Evolutionary conservation across 2,797 vertebrate genomes (phyloP).

Genomic region (Margarornis squamiger): DNA sequence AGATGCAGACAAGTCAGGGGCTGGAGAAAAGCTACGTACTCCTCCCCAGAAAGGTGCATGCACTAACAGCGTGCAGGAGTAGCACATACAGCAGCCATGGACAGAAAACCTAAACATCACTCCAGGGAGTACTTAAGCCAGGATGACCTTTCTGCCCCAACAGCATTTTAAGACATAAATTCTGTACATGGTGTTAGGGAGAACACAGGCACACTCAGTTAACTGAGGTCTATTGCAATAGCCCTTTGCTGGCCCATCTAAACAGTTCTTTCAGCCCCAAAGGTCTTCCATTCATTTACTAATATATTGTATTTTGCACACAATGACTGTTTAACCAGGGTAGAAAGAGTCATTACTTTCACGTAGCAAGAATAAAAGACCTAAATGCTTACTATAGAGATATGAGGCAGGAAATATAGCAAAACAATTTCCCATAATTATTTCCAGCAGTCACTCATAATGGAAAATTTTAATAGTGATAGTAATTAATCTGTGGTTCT

Average conservation of each 20-base stretch:
- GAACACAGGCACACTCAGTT: not conserved
- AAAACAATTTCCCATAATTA: conserved; percentile 36
- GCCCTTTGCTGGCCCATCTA: not conserved
- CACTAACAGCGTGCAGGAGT: no score
- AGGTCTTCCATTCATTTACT: not conserved
- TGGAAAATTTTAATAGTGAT: conserved; percentile 15
- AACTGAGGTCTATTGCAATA: not conserved
- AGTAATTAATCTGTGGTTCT: not conserved
- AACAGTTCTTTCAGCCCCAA: not conserved
- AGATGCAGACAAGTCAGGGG: not conserved
- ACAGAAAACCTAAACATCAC: not conserved
- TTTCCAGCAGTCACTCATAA: conserved; percentile 8
- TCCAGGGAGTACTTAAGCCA: not conserved
- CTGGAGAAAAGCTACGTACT: not conserved
- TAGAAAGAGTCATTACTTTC: not conserved
- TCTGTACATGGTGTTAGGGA: not conserved
- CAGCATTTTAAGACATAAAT: not conserved
- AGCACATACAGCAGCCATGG: not conserved
- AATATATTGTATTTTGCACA: not conserved
- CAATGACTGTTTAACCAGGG: not conserved
- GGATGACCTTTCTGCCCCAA: not conserved
- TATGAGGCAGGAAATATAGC: conserved; percentile 5
- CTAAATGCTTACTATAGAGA: not conserved
- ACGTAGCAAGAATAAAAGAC: not conserved
- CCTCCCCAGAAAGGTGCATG: not conserved